These are phyloP conservation scores for Porites rus DNA, from an alignment of 92 coral and sea anemone species.

Conservation along the genomic window DNA sequence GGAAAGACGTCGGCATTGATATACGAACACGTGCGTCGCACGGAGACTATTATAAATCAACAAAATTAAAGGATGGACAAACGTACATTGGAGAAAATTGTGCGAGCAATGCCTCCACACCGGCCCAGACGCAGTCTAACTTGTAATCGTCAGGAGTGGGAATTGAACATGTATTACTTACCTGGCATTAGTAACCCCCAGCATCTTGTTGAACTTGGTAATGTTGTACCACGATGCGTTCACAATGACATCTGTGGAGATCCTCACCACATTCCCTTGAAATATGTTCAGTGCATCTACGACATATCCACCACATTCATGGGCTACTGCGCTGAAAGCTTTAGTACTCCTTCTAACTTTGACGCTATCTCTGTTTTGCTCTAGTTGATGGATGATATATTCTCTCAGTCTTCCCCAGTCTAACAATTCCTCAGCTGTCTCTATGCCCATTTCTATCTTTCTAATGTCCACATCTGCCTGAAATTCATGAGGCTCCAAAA, in stretches of 20 bases:
- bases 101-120: too few relatives aligned
- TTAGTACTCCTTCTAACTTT: slow-evolving; percentile 33
- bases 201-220: slow-evolving; percentile 52
- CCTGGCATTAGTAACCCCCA: slow-evolving; percentile 18
- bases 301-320: slow-evolving; percentile 13
- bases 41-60: too few relatives aligned
- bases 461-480: slow-evolving; percentile 37
- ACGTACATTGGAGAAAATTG: too few relatives aligned
- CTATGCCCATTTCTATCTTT: slow-evolving; percentile 61
- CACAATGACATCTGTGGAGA: slow-evolving; percentile 39
- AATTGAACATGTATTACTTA: too few relatives aligned
- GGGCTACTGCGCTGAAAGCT: slow-evolving; percentile 9
- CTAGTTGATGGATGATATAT: slow-evolving; percentile 30
- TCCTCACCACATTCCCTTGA: not conserved
- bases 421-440: slow-evolving; percentile 71
- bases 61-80: too few relatives aligned
- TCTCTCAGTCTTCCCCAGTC: slow-evolving; percentile 59
- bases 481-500: slow-evolving; percentile 56
- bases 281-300: not conserved
- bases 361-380: slow-evolving; percentile 1
- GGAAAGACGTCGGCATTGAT: not conserved
- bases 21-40: too few relatives aligned
- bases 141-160: too few relatives aligned
- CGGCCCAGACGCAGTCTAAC: too few relatives aligned
- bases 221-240: slow-evolving; percentile 75